Percentiles rank a stretch among this genome's conserved stretches.
Conservation (phyloP, 2,888 invertebrate genomes). For the Flabesymbios commensalis region DNA sequence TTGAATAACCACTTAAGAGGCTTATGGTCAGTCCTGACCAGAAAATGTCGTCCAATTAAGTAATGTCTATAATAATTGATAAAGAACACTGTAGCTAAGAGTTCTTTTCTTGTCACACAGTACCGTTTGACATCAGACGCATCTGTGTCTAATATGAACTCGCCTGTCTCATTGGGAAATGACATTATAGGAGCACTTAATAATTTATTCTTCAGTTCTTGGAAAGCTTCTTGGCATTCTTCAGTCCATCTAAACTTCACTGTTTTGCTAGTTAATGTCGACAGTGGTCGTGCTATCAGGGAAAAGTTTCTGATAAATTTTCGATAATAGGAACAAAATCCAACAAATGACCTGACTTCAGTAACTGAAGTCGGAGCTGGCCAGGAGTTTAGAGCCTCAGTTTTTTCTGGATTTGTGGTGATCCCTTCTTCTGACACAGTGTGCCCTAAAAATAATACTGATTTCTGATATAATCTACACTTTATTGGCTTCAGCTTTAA, state of each 20-base stretch:
- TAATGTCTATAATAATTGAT: not conserved
- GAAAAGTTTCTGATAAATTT: not conserved
- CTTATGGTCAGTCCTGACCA: not conserved
- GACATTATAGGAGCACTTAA: too few relatives aligned
- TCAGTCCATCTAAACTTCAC: too few relatives aligned
- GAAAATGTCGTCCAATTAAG: not conserved
- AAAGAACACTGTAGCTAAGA: not conserved
- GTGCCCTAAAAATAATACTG: constrained; percentile 24
- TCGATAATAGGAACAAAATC: constrained; percentile 1
- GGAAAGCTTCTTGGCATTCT: too few relatives aligned
- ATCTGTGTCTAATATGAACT: not conserved
- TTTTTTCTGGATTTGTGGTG: not conserved
- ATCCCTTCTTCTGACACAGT: not conserved
- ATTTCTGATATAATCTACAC: constrained; percentile 22
- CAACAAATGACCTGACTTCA: constrained; percentile 29
- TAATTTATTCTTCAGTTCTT: too few relatives aligned
- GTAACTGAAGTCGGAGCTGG: constrained; percentile 8
- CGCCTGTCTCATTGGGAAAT: too few relatives aligned
- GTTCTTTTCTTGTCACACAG: not conserved
- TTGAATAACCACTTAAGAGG: not conserved
- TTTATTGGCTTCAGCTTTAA: constrained; percentile 18
- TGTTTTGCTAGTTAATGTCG: not conserved
- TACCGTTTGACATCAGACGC: not conserved
- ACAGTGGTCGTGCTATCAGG: not conserved
- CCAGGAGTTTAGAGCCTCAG: not conserved